Conservation (phyloP, 2,888 invertebrate species). For the Ectemnius continuus region DNA sequence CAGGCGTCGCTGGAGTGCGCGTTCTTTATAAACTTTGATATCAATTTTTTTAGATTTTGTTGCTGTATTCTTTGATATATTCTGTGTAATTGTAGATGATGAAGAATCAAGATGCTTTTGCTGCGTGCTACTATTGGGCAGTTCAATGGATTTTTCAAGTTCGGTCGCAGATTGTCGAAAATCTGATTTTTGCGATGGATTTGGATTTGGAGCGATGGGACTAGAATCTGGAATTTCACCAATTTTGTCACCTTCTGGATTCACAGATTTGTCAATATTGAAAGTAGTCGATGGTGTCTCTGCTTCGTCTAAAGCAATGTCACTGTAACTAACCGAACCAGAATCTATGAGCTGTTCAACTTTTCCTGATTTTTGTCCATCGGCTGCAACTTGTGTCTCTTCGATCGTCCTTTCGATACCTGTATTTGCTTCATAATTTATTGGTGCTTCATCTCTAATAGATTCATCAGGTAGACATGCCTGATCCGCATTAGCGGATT, state of each 20-base stretch:
- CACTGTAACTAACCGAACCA: not conserved
- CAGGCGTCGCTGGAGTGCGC: slow-evolving; percentile 60
- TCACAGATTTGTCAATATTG: not conserved
- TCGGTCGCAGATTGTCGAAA: not conserved
- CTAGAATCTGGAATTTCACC: not conserved
- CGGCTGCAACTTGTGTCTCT: not conserved
- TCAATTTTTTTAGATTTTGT: slow-evolving; percentile 66
- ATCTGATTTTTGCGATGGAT: not conserved
- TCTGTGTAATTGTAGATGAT: not conserved
- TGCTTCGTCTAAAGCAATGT: slow-evolving; percentile 5
- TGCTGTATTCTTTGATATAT: not conserved
- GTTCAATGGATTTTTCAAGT: not conserved
- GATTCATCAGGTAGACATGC: not conserved
- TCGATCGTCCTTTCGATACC: not conserved
- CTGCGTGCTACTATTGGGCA: not conserved
- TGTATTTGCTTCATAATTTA: not conserved
- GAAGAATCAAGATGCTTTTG: not conserved
- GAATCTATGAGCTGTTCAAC: not conserved
- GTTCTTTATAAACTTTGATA: slow-evolving; percentile 71
- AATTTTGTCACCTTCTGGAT: not conserved
- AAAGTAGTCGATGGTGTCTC: not conserved
- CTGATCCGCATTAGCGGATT: slow-evolving; percentile 24
- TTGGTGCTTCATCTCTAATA: too few species aligned
- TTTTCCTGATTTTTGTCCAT: not conserved
- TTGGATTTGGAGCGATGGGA: not conserved